These are phyloP conservation scores for Monochamus saltuarius DNA, from an alignment of 1,140 invertebrate species.

Conservation along the genomic window DNA sequence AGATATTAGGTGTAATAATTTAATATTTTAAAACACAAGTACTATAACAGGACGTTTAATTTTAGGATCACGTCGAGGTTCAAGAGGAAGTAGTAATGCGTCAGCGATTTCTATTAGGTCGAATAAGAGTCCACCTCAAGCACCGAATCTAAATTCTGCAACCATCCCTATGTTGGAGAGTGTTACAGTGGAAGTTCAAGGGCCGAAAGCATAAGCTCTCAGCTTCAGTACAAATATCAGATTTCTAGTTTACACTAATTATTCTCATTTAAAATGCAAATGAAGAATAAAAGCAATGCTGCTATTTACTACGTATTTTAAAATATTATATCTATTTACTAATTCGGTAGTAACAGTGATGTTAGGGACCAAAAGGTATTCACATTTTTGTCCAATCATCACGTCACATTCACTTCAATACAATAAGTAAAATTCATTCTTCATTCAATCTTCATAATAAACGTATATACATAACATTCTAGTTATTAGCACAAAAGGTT, in stretches of 20 bases:
- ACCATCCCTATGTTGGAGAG: constrained; percentile 57
- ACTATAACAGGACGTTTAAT: constrained; percentile 54
- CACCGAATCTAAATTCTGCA: constrained; percentile 42
- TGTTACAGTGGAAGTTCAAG: constrained; percentile 60
- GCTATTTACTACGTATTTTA: constrained; percentile 13
- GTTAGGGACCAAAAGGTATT: constrained; percentile 46
- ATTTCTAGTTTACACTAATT: neutral
- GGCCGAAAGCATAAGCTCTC: constrained; percentile 31
- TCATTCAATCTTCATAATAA: constrained; percentile 25
- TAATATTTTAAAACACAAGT: no score
- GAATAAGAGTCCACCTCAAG: constrained; percentile 54
- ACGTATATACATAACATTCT: constrained; percentile 17
- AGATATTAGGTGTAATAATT: no score
- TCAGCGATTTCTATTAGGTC: constrained; percentile 60
- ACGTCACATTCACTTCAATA: constrained; percentile 31
- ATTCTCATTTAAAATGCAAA: neutral
- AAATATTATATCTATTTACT: constrained; percentile 31
- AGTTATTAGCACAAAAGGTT: constrained; percentile 21
- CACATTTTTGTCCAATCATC: constrained; percentile 47
- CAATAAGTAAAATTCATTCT: constrained; percentile 26
- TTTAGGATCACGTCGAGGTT: constrained; percentile 66
- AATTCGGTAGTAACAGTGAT: constrained; percentile 46
- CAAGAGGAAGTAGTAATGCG: constrained; percentile 66
- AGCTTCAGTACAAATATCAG: constrained; percentile 14
- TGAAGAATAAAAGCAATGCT: constrained; percentile 26